These are phyloP conservation scores for Australoheros scitulus DNA, from an alignment of 2,113 vertebrate genomes.

Conservation along the genomic window DNA sequence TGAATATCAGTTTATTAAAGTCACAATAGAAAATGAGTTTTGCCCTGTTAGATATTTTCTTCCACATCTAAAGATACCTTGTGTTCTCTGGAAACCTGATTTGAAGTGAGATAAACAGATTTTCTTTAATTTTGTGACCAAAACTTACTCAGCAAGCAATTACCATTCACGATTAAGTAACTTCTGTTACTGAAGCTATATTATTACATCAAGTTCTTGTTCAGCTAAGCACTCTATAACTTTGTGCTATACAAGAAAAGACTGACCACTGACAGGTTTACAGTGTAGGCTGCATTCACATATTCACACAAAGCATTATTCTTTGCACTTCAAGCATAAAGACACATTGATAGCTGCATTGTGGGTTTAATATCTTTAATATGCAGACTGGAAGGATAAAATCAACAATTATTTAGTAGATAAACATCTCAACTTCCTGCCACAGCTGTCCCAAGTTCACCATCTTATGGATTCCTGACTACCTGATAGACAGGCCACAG, in stretches of 20 bases:
- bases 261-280: neutral
- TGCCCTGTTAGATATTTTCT: neutral
- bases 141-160: neutral
- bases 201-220: neutral
- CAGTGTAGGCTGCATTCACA: neutral
- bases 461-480: neutral
- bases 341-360: neutral
- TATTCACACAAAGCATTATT: neutral
- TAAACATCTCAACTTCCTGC: neutral
- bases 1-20: slow-evolving; percentile 6
- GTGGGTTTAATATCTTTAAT: neutral
- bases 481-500: neutral
- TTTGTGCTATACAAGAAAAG: neutral
- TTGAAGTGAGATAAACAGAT: neutral
- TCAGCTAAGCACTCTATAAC: neutral
- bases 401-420: neutral
- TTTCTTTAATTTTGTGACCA: neutral
- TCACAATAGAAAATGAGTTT: neutral
- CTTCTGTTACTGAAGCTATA: neutral
- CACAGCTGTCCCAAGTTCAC: neutral
- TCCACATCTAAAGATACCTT: neutral
- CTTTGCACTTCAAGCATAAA: neutral
- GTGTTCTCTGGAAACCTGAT: neutral
- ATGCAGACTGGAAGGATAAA: neutral
- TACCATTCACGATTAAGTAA: neutral